Base-by-base conservation (phyloP, 1,140 invertebrate species). In the Drosophila rhopaloa region DNA sequence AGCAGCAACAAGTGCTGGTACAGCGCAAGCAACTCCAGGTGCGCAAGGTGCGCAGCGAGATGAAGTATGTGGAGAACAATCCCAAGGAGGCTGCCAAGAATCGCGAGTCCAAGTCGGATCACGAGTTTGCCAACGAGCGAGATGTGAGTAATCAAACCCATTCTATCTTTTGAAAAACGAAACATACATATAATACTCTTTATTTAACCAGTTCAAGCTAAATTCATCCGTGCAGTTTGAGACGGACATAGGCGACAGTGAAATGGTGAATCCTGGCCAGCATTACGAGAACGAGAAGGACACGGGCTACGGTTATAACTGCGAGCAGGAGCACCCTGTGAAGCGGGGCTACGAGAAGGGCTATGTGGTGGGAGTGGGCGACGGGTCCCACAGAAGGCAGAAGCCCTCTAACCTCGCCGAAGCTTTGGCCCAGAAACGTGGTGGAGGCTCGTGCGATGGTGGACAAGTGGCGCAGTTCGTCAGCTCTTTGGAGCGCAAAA, bases 11-110 rank as follows among this genome's bases (percentile, higher is more conserved):
- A 1, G 43, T 41, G 8, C 71, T 41, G 35, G 40, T 56, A 11
- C 48, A 70, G 9, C 78, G 84, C 11, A 83, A 80, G 41, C n/a
- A 62, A 16, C 32, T 81, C 0, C 75, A 91, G 56, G 83, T 92
- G 27, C 85, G 91, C 41, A 92, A 91, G 60, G 91, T 92, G 14
- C 91, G 90, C 62, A 92, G 91, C 47, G 91, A 92, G 62, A 88
- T 91, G 16, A 92, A 92, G 40, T 92, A 92, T 16, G 79, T 79
- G 1, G 90, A 91, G 27, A 29, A 54, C 6, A 56, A 47, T 9
- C n/a, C 43, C 1, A 91, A 91, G 54, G 79, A 92, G 0, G 60
- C 53, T 35, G 91, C 83, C 35, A 91, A 91, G 43, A 90, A 91
- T 0, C 89, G 77, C 9, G 84, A 91, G 38, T 91, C 91, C n/a